Evolutionary conservation across 2,797 vertebrate species (phyloP).

Genomic region (Perodicticus potto): DNA sequence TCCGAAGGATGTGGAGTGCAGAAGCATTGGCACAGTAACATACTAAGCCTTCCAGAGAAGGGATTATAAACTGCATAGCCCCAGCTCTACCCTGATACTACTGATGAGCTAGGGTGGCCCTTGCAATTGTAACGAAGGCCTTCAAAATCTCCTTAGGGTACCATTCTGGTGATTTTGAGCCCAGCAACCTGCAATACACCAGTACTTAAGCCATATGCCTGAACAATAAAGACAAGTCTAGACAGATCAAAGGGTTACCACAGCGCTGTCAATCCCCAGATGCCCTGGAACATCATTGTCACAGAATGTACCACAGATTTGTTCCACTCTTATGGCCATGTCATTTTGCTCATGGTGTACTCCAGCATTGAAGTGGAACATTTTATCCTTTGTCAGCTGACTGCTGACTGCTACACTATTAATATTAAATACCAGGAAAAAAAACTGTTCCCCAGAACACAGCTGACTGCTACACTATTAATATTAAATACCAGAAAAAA

Average conservation of each 20-base stretch:
- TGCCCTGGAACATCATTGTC: background rate
- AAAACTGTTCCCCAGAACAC: background rate
- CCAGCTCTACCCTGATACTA: background rate
- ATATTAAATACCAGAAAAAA: background rate
- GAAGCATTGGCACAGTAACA: background rate
- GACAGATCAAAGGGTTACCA: background rate
- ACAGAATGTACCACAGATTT: background rate
- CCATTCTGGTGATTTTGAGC: background rate
- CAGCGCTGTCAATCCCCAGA: background rate
- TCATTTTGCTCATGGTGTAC: background rate
- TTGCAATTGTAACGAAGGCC: background rate
- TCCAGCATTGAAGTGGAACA: background rate
- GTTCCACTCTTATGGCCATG: background rate
- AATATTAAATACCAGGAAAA: background rate
- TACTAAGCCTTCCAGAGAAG: background rate
- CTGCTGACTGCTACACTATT: background rate
- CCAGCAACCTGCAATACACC: too few species aligned
- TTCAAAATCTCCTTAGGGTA: background rate
- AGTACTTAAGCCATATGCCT: background rate
- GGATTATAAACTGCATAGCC: background rate
- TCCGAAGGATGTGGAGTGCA: background rate
- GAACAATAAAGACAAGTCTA: background rate
- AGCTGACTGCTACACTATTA: background rate
- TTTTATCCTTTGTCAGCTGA: background rate
- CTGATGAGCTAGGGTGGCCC: background rate